Evolutionary conservation across 2,797 vertebrate genomes (phyloP).

Genomic region (Gouania willdenowi): DNA sequence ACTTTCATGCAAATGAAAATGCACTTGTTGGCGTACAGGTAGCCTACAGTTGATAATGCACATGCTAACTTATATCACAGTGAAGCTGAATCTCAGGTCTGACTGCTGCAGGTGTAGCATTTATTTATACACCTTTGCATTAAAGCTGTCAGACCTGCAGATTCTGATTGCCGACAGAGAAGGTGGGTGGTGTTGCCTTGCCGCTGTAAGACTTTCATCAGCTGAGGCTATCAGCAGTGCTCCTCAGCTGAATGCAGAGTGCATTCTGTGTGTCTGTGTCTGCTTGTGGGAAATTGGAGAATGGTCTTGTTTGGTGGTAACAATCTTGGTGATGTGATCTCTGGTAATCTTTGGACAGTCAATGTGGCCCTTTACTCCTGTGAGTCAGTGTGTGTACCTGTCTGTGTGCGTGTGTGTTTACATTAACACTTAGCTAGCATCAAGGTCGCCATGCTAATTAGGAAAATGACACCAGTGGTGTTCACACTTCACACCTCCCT

Average conservation of each 20-base stretch:
- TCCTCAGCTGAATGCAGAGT: constrained; percentile 50
- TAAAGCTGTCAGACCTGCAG: constrained; percentile 48
- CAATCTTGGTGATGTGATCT: constrained; percentile 59
- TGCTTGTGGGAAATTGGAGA: constrained; percentile 67
- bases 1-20: constrained; percentile 24
- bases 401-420: too few species aligned
- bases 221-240: constrained; percentile 54
- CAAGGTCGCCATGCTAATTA: constrained; percentile 76
- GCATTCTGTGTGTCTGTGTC: constrained; percentile 48
- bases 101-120: constrained; percentile 33
- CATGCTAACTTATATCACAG: neutral
- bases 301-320: constrained; percentile 56
- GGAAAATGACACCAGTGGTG: constrained; percentile 56
- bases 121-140: constrained; percentile 53
- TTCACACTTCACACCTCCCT: constrained; percentile 67
- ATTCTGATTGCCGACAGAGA: constrained; percentile 52
- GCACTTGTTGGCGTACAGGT: too few species aligned
- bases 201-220: constrained; percentile 75
- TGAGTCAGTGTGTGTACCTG: neutral
- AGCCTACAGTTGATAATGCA: too few species aligned
- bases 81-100: constrained; percentile 15
- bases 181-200: constrained; percentile 60
- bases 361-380: constrained; percentile 23
- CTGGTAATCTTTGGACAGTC: constrained; percentile 48
- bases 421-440: constrained; percentile 38